These are phyloP conservation scores for Drosophila jambulina DNA, from an alignment of 1,140 invertebrate species.

Conservation along the genomic window DNA sequence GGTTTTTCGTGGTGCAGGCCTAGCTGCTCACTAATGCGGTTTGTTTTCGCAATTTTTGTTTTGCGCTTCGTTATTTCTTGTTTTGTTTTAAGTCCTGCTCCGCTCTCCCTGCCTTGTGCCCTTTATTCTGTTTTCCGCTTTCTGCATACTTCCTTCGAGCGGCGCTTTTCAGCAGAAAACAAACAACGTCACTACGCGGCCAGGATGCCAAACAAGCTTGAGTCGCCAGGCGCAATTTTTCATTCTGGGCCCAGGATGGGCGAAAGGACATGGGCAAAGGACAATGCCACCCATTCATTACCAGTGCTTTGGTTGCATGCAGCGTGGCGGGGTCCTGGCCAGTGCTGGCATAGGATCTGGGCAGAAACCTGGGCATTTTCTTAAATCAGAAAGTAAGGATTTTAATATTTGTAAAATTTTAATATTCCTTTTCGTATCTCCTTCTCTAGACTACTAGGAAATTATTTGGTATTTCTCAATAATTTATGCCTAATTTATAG, in stretches of 20 bases:
- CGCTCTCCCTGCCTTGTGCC: constrained; percentile 13
- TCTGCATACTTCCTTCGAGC: constrained; percentile 28
- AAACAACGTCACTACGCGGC: constrained; percentile 80
- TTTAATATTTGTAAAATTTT: not conserved
- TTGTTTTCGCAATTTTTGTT: constrained; percentile 74
- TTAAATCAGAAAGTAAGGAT: not conserved
- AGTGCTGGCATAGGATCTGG: constrained; percentile 12
- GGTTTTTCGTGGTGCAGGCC: constrained; percentile 8
- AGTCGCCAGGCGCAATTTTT: constrained; percentile 74
- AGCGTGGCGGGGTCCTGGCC: constrained; percentile 37
- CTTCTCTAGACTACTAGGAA: not conserved
- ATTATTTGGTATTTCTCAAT: not conserved
- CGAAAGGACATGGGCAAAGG: constrained; percentile 24
- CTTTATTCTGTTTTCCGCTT: constrained; percentile 14
- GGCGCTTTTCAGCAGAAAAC: constrained; percentile 44
- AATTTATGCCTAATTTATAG: not conserved
- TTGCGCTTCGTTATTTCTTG: constrained; percentile 77
- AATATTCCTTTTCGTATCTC: not conserved
- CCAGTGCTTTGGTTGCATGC: constrained; percentile 63
- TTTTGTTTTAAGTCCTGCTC: constrained; percentile 68
- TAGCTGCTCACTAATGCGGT: constrained; percentile 74
- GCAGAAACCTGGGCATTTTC: not conserved
- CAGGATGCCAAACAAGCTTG: constrained; percentile 80
- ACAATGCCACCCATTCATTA: constrained; percentile 72
- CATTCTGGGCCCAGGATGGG: constrained; percentile 54